Base-by-base conservation (phyloP, 1,140 invertebrate species). In the Heliconius himera region DNA sequence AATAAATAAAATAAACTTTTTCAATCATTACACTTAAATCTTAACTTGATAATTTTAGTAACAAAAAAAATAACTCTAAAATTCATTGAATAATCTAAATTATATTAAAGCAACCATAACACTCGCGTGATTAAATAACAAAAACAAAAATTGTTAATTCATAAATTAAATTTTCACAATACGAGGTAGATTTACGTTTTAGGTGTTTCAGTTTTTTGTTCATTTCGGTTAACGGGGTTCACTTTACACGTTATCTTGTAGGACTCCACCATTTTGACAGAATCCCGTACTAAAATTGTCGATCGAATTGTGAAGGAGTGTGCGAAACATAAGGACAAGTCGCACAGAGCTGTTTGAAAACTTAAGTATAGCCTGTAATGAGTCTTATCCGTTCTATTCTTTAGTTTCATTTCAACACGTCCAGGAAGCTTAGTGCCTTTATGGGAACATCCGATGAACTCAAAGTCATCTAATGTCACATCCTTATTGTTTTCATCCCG, bases 201-300 rank as follows among this genome's bases (percentile, higher is more conserved):
- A 66, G 8, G 11, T 20, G 74, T 60, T 75, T 75, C 74, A 36
- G 74, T 46, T 75, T 66, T 75, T 66, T 66, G 54, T 20, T 75
- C 74, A 22, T 66, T 66, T 26, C 60, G 22, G 11, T 66, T 66
- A 26, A 66, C 26, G 60, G 93, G 92, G 60, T 94, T 94, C 26
- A 94, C 92, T 82, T 93, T 93, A 72, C 93, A 94, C 8, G 93
- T 94, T 20, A 94, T 93, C 70, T 92, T 94, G 79, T 93, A 93
- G 0, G 92, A 94, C 70, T 94, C 93, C 1, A 93, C 85, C 87
- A 90, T 86, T 81, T 93, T 93, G 1, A 94, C 93, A 0, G 92
- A 93, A 49, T 94, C 93, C 3, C 93, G 78, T 1, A 94, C 90
- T 46, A 94, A 78, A 36, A 94, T 93, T 0, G 88, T 93, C 20